Base-by-base conservation (phyloP, 2,888 invertebrate species). In the Xanthorhoe designata region DNA sequence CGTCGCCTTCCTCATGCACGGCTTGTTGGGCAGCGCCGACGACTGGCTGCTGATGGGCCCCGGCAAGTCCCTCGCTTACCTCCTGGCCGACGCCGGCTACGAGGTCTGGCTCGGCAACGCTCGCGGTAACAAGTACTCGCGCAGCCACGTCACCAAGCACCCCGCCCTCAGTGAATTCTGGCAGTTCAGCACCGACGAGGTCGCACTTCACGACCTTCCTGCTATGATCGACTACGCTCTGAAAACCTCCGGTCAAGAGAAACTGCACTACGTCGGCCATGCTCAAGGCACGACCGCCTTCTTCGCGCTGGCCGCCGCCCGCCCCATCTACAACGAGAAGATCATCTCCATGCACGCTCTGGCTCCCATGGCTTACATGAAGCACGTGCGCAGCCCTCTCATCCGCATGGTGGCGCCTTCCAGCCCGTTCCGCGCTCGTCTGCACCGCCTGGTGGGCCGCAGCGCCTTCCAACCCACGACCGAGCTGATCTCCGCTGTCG, bases 41-140 rank as follows among this genome's bases (percentile, higher is more conserved):
- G 95, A 95, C 81, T 97, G 95, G 95, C 88, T 97, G 3, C 87
- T 96, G 69, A 94, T 95, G 83, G 95, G 95, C 15, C 95, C 95
- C 0, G 87, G 93, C 64, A 94, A 94, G 68, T 88, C 91, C 0
- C 88, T 93, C 45, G 86, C 90, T 19, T 92, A 86, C 78, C 73
- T 86, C 68, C 82, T 93, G 15, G 78, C 87, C 29, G 89, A 91
- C 69, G 87, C 86, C 47, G 91, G 90, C 64, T 89, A 83, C 74
- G 92, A 92, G n/a, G 92, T 93, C 58, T 92, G 90, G 91, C 83
- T 93, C 47, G 92, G 91, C 71, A 92, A 91, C 76, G 84, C 85
- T 61, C 91, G 92, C 51, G 90, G 92, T 66, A 91, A 80, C 84
- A 89, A 82, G 64, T 92, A 93, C 80, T 85, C 88, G 55, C 85